These are phyloP conservation scores for Chroicocephalus ridibundus DNA, from an alignment of 2,113 vertebrate genomes.

Conservation along the genomic window DNA sequence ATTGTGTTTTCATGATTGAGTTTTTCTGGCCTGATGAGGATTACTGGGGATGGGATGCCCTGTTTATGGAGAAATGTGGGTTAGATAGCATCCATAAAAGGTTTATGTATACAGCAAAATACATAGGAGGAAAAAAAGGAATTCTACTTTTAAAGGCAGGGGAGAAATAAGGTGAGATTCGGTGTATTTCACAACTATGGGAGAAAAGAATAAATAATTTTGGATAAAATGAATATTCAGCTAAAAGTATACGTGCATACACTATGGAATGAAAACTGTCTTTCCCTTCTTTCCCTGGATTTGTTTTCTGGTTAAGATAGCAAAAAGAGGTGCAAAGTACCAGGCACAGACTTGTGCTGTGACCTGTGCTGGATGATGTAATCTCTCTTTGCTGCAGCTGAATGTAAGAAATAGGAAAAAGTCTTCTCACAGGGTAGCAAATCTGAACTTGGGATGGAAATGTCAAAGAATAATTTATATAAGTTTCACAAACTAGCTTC, in stretches of 20 bases:
- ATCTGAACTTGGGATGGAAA: background rate
- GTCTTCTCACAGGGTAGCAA: background rate
- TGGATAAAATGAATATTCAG: background rate
- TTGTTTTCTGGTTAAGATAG: background rate
- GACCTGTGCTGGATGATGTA: background rate
- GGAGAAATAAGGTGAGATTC: background rate
- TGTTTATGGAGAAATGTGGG: background rate
- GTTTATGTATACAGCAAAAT: background rate
- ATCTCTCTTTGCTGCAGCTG: background rate
- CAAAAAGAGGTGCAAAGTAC: background rate
- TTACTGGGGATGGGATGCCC: background rate
- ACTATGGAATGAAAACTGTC: background rate
- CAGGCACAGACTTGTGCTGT: background rate
- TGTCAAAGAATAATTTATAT: background rate
- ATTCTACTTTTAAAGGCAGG: background rate
- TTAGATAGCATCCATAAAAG: background rate
- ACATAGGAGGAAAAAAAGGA: background rate
- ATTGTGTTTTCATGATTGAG: background rate
- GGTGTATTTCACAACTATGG: background rate
- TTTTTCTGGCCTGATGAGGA: background rate
- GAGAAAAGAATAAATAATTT: background rate
- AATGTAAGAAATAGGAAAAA: background rate
- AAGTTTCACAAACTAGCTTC: background rate
- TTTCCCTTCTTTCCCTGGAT: background rate
- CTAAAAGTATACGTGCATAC: background rate